phyloP scores from a whole-genome alignment of 2,888 invertebrate species.

The Coremacera marginata region DNA sequence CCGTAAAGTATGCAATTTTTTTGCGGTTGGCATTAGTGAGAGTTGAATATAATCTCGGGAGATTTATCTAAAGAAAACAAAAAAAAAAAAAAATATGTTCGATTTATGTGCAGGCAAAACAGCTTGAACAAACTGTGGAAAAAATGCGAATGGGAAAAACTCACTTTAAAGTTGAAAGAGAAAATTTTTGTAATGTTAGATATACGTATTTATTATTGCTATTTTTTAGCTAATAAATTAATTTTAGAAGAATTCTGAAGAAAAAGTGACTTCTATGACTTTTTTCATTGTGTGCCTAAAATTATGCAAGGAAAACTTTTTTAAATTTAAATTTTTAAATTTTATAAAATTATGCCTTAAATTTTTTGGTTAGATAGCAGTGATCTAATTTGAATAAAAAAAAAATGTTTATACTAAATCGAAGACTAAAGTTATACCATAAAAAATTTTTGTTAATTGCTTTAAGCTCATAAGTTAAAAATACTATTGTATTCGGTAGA shows the following conservation, averaged over 20 bases:
- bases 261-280: neutral
- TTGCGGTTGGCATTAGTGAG: neutral
- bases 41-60: neutral
- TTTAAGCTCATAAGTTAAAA: no score
- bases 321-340: no score
- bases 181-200: neutral
- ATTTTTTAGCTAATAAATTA: no score
- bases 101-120: conserved; percentile 1
- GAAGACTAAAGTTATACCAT: no score
- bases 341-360: no score
- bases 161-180: neutral
- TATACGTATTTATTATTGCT: no score
- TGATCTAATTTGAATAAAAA: no score
- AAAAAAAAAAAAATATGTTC: conserved; percentile 26
- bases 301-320: no score
- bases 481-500: no score
- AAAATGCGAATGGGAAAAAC: neutral
- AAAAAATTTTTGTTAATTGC: no score
- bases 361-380: no score
- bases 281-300: neutral
- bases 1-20: conserved; percentile 17
- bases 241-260: neutral
- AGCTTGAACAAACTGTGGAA: neutral
- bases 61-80: neutral
- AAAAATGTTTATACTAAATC: no score